phyloP scores from a whole-genome alignment of 1,140 invertebrate genomes.

The Drosophila persimilis region DNA sequence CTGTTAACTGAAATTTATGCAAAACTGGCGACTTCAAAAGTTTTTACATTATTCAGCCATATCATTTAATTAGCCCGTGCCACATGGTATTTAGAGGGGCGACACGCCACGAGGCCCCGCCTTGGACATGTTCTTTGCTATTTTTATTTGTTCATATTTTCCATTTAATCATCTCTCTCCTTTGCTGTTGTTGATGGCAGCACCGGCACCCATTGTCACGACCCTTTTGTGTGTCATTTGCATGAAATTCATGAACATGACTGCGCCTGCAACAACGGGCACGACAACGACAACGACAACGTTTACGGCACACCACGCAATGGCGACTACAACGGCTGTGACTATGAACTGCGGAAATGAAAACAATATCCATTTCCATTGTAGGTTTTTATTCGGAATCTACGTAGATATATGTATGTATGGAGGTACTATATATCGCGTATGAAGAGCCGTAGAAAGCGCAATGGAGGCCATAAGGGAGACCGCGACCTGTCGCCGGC shows the following conservation, averaged over 20 bases:
- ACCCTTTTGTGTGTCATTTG: slow-evolving; percentile 72
- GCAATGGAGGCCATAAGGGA: slow-evolving; percentile 61
- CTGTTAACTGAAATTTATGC: slow-evolving; percentile 69
- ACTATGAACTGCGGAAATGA: slow-evolving; percentile 68
- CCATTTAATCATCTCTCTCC: slow-evolving; percentile 73
- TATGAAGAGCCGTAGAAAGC: slow-evolving; percentile 55
- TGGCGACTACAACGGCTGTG: background rate
- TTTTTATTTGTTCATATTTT: slow-evolving; percentile 48
- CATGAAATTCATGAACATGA: slow-evolving; percentile 65
- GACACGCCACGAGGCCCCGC: slow-evolving; percentile 27
- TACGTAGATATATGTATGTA: slow-evolving; percentile 23
- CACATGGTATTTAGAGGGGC: slow-evolving; percentile 31
- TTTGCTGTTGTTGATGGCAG: slow-evolving; percentile 59
- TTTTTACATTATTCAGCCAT: slow-evolving; percentile 67
- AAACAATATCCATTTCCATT: slow-evolving; percentile 81
- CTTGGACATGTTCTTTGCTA: slow-evolving; percentile 48
- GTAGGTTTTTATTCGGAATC: slow-evolving; percentile 64
- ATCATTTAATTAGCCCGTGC: slow-evolving; percentile 73
- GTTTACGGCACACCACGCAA: too few relatives aligned
- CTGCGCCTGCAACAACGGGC: slow-evolving; percentile 26
- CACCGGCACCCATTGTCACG: slow-evolving; percentile 53
- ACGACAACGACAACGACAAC: slow-evolving; percentile 17
- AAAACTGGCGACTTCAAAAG: slow-evolving; percentile 50
- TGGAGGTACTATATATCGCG: too few relatives aligned
- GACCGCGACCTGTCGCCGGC: slow-evolving; percentile 52